phyloP scores from a whole-genome alignment of 2,113 vertebrate species.

The Psammodynastes pulverulentus region DNA sequence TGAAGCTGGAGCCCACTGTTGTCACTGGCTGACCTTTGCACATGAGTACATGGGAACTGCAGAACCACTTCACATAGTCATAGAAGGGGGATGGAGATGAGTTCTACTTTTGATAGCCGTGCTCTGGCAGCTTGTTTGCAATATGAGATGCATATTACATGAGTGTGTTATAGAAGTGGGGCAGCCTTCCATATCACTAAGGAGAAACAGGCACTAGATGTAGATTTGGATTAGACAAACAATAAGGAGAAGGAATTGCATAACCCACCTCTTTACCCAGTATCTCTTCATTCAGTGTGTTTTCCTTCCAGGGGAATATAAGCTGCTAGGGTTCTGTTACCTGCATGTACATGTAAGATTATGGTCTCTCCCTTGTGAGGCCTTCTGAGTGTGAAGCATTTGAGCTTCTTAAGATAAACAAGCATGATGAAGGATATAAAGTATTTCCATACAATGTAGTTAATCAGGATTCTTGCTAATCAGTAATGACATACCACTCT shows the following conservation, averaged over 20 bases:
- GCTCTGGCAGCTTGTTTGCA: slow-evolving; percentile 35
- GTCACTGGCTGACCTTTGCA: slow-evolving; percentile 71
- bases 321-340: not conserved
- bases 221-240: not conserved
- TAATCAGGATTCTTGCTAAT: not conserved
- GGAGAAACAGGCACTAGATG: not conserved
- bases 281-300: not conserved
- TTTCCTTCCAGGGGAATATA: not conserved
- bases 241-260: not conserved
- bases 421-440: not conserved
- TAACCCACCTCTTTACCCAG: not conserved
- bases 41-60: slow-evolving; percentile 73
- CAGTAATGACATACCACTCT: not conserved
- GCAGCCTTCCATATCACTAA: not conserved
- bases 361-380: not conserved
- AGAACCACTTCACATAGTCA: slow-evolving; percentile 44
- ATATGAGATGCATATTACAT: not conserved
- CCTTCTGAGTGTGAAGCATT: not conserved
- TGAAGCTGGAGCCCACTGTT: slow-evolving; percentile 59
- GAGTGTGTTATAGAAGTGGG: not conserved
- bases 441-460: not conserved
- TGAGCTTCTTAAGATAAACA: not conserved
- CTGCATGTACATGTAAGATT: not conserved
- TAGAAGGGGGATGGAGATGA: slow-evolving; percentile 38
- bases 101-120: slow-evolving; percentile 29